Evolutionary conservation across 92 coral and sea anemone species (phyloP).

Genomic region (Epizoanthus stellaris): DNA sequence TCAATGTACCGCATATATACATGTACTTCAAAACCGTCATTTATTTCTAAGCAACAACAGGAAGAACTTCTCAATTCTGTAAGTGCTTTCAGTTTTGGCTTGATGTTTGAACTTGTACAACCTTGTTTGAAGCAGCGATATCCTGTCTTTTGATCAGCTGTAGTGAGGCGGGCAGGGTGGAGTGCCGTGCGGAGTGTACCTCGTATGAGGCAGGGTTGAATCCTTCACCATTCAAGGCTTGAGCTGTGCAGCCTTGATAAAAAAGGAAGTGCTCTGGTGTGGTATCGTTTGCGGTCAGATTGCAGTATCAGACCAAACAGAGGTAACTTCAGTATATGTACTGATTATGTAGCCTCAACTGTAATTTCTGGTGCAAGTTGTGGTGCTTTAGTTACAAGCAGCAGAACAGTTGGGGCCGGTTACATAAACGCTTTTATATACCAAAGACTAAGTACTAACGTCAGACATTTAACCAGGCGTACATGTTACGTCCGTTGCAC

Average conservation of each 20-base stretch:
- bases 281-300: constrained; percentile 33
- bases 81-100: neutral
- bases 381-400: no score
- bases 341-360: neutral
- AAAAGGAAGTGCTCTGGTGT: constrained; percentile 66
- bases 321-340: neutral
- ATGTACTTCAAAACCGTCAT: no score
- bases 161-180: constrained; percentile 40
- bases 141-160: constrained; percentile 21
- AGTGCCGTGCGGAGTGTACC: constrained; percentile 31
- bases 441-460: no score
- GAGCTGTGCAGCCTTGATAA: constrained; percentile 69
- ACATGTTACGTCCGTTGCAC: no score
- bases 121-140: neutral
- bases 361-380: no score
- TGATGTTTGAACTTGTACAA: neutral
- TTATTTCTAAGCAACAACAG: neutral
- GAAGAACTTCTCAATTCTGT: neutral
- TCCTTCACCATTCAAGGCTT: constrained; percentile 85
- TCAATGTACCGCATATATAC: no score
- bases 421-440: no score
- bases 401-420: no score
- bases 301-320: constrained; percentile 23
- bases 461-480: no score
- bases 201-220: constrained; percentile 44